These are phyloP conservation scores for Oncorhynchus tshawytscha DNA, from an alignment of 2,113 vertebrate species.

Conservation along the genomic window DNA sequence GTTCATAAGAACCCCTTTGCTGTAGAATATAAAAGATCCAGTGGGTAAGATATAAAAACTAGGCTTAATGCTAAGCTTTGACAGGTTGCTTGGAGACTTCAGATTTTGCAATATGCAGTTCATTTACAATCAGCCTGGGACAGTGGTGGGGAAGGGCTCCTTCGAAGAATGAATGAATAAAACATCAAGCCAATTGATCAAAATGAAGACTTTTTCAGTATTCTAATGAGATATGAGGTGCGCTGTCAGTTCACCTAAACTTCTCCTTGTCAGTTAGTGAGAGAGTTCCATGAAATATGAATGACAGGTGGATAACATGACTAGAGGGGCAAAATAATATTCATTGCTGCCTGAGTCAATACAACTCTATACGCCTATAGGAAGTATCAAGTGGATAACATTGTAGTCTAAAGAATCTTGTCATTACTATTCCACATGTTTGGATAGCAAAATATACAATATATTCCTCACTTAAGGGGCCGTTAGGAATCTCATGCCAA, in stretches of 20 bases:
- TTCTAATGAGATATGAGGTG: slow-evolving; percentile 64
- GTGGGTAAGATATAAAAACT: slow-evolving; percentile 11
- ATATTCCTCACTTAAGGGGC: not conserved
- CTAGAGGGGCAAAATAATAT: not conserved
- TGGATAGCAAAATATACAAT: not conserved
- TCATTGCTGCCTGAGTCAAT: not conserved
- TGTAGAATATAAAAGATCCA: not conserved
- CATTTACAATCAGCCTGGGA: slow-evolving; percentile 63
- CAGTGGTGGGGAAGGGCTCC: slow-evolving; percentile 55
- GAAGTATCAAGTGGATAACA: not conserved
- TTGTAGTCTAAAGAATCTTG: not conserved
- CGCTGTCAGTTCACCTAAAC: slow-evolving; percentile 50
- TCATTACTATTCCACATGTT: not conserved
- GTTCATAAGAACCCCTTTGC: too few species aligned
- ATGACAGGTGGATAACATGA: slow-evolving; percentile 26
- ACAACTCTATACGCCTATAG: too few species aligned
- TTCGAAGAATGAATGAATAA: slow-evolving; percentile 71
- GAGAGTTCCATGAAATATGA: slow-evolving; percentile 66
- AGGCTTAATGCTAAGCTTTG: slow-evolving; percentile 27
- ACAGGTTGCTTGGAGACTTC: slow-evolving; percentile 65
- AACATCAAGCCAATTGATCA: slow-evolving; percentile 67
- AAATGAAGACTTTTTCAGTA: slow-evolving; percentile 42
- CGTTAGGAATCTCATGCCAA: not conserved
- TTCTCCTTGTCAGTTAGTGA: slow-evolving; percentile 52
- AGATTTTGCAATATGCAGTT: slow-evolving; percentile 47